Percentiles rank a stretch among this genome's conserved stretches.
phyloP scores from a whole-genome alignment of 2,797 vertebrate genomes.

The Spondyliosoma cantharus region DNA sequence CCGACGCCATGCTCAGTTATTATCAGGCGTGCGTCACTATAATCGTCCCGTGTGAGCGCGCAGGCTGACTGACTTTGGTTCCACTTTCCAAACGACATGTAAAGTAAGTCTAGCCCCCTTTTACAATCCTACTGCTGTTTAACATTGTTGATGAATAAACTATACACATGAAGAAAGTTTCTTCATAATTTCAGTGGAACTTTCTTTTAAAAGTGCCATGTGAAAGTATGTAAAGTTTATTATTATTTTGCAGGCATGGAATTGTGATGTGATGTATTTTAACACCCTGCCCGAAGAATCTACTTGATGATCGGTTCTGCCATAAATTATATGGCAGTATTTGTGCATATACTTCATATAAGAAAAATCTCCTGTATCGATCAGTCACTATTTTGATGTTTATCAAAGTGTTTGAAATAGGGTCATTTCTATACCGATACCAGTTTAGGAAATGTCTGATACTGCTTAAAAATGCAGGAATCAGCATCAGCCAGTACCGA shows the following conservation, averaged over 20 bases:
- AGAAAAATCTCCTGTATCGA: not conserved
- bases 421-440: too few relatives aligned
- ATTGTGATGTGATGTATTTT: not conserved
- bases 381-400: not conserved
- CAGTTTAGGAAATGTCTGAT: too few relatives aligned
- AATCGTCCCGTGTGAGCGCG: slow-evolving; percentile 47
- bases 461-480: too few relatives aligned
- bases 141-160: not conserved
- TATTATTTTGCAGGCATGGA: not conserved
- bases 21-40: not conserved
- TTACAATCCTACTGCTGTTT: not conserved
- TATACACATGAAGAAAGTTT: not conserved
- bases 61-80: slow-evolving; percentile 27
- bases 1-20: slow-evolving; percentile 74
- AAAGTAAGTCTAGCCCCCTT: not conserved
- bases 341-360: not conserved
- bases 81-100: slow-evolving; percentile 18
- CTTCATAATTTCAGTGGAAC: too few relatives aligned
- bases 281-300: not conserved
- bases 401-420: not conserved
- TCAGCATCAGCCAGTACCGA: too few relatives aligned
- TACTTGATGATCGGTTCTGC: too few relatives aligned
- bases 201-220: too few relatives aligned
- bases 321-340: not conserved
- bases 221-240: too few relatives aligned